These are phyloP conservation scores for Caenorhabditis becei DNA, from an alignment of 2,888 invertebrate genomes.

Conservation along the genomic window DNA sequence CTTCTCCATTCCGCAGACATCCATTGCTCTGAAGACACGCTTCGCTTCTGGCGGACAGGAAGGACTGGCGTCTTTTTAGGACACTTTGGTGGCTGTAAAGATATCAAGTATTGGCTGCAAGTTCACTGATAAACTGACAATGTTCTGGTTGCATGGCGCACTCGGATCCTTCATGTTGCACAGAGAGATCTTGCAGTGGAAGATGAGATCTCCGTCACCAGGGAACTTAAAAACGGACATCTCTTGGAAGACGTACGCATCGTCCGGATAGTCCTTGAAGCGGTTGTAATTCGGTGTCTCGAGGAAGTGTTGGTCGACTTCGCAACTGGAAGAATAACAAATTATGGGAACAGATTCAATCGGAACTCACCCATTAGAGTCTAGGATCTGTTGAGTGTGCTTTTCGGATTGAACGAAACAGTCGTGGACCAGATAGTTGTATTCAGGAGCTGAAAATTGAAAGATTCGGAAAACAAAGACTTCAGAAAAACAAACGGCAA, in stretches of 20 bases:
- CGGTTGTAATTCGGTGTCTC: slow-evolving; percentile 78
- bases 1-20: slow-evolving; percentile 43
- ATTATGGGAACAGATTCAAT: too few relatives aligned
- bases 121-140: slow-evolving; percentile 38
- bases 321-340: slow-evolving; percentile 76
- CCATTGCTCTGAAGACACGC: slow-evolving; percentile 24
- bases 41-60: slow-evolving; percentile 58
- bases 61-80: slow-evolving; percentile 50
- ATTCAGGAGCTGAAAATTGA: slow-evolving; percentile 74
- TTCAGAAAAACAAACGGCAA: slow-evolving; percentile 73
- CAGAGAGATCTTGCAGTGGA: slow-evolving; percentile 78
- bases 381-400: slow-evolving; percentile 74
- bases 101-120: not conserved
- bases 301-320: slow-evolving; percentile 77
- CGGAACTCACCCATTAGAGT: slow-evolving; percentile 76
- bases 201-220: slow-evolving; percentile 76
- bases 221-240: slow-evolving; percentile 81
- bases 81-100: slow-evolving; percentile 70
- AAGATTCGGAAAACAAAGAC: too few relatives aligned
- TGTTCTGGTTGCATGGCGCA: slow-evolving; percentile 61
- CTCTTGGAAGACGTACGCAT: slow-evolving; percentile 72
- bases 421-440: slow-evolving; percentile 79
- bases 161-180: slow-evolving; percentile 76
- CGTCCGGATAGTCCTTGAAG: slow-evolving; percentile 59
- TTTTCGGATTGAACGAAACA: slow-evolving; percentile 77